Conservation (phyloP, 2,888 invertebrate genomes). For the Eupithecia subfuscata region DNA sequence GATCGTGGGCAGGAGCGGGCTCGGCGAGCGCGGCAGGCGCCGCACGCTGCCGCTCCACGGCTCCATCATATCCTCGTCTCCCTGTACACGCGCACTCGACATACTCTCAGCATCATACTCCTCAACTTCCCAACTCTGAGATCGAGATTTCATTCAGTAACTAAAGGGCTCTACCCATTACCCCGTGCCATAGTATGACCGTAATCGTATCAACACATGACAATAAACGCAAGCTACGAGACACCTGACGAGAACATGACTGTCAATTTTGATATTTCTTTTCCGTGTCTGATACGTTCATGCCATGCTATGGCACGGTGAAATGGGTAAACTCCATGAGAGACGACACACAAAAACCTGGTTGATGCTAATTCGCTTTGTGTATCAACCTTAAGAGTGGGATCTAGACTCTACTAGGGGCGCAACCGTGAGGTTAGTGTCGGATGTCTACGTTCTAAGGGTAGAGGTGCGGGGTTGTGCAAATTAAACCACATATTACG, state of each 20-base stretch:
- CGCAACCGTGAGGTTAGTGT: conserved; percentile 43
- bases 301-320: not conserved
- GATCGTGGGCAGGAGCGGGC: conserved; percentile 77
- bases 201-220: conserved; percentile 7
- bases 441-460: conserved; percentile 53
- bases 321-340: not conserved
- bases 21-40: conserved; percentile 72
- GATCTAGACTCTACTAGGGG: conserved; percentile 46
- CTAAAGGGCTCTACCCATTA: conserved; percentile 26
- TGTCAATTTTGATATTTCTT: not conserved
- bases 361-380: not conserved
- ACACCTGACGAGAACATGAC: not conserved
- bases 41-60: conserved; percentile 80
- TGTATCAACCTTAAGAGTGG: not conserved
- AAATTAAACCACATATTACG: conserved; percentile 81
- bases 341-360: not conserved
- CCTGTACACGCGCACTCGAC: conserved; percentile 84
- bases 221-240: not conserved
- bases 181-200: not conserved
- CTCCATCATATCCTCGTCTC: conserved; percentile 86
- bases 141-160: conserved; percentile 77
- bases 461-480: conserved; percentile 77
- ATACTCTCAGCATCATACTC: conserved; percentile 83
- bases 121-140: conserved; percentile 83
- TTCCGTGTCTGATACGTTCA: not conserved